These are phyloP conservation scores for Pachycephus smyrnensis DNA, from an alignment of 2,888 invertebrate genomes.

Conservation along the genomic window DNA sequence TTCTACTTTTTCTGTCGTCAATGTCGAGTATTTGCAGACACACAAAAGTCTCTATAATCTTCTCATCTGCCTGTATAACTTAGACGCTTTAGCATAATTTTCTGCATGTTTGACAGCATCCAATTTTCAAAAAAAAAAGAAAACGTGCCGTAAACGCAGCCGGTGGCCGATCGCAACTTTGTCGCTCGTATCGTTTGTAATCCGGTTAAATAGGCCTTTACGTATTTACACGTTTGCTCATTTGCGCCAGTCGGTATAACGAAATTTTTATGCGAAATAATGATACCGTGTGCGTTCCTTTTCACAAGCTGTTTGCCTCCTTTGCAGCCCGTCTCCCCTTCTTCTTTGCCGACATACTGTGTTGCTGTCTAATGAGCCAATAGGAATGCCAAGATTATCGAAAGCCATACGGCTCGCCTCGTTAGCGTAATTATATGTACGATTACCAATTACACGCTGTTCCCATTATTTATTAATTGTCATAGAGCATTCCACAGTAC, in stretches of 20 bases:
- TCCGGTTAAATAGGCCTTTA: not conserved
- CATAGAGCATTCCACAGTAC: not conserved
- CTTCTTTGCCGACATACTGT: not conserved
- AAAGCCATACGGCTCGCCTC: not conserved
- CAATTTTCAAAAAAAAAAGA: not conserved
- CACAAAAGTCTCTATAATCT: not conserved
- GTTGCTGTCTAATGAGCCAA: not conserved
- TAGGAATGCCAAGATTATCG: not conserved
- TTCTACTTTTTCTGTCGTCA: too few species aligned
- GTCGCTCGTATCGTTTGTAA: not conserved
- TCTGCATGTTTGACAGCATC: not conserved
- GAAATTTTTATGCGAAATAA: not conserved
- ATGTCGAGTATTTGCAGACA: too few species aligned
- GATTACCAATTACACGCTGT: not conserved
- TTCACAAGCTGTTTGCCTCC: not conserved
- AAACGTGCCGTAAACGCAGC: not conserved
- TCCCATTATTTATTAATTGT: not conserved
- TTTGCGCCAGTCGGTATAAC: not conserved
- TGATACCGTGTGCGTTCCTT: not conserved
- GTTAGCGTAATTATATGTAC: not conserved
- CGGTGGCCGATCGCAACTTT: slow-evolving; percentile 28
- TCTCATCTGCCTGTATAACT: not conserved
- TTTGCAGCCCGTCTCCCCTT: not conserved
- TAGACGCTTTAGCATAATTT: not conserved
- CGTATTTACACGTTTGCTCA: not conserved